These are phyloP conservation scores for Urechis unicinctus DNA, from an alignment of 2,888 invertebrate genomes.

Conservation along the genomic window DNA sequence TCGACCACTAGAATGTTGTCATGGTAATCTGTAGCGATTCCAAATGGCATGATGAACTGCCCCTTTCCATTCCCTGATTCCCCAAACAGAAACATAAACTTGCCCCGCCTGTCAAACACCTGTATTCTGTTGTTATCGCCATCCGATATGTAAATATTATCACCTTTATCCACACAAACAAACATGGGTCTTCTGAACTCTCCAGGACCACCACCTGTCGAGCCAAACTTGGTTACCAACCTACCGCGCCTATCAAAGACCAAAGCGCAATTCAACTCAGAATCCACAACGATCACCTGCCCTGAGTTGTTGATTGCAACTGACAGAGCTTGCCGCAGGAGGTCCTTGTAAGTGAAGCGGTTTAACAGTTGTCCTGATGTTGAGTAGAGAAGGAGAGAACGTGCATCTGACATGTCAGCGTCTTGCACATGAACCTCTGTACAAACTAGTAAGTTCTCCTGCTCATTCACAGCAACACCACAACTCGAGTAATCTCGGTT, in stretches of 20 bases:
- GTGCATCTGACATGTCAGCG: slow-evolving; percentile 13
- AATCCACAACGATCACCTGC: slow-evolving; percentile 19
- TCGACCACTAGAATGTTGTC: slow-evolving; percentile 22
- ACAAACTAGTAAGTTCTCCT: slow-evolving; percentile 15
- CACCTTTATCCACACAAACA: slow-evolving; percentile 18
- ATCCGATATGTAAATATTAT: slow-evolving; percentile 19
- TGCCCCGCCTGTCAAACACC: slow-evolving; percentile 18
- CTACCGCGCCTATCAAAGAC: slow-evolving; percentile 15
- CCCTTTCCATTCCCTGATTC: slow-evolving; percentile 18
- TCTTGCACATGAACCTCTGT: slow-evolving; percentile 19
- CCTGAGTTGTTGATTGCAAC: slow-evolving; percentile 19
- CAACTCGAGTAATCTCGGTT: slow-evolving; percentile 17
- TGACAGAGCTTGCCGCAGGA: slow-evolving; percentile 14
- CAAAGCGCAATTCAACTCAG: slow-evolving; percentile 16
- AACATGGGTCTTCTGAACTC: slow-evolving; percentile 22
- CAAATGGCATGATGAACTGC: slow-evolving; percentile 21
- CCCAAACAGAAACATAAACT: slow-evolving; percentile 17
- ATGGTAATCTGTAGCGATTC: slow-evolving; percentile 18
- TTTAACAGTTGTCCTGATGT: slow-evolving; percentile 11
- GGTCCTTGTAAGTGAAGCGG: slow-evolving; percentile 6
- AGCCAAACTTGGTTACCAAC: slow-evolving; percentile 16
- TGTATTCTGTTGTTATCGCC: slow-evolving; percentile 20
- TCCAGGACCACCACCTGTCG: slow-evolving; percentile 15
- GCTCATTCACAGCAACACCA: slow-evolving; percentile 17
- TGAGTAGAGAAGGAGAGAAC: slow-evolving; percentile 15